A percentile compares a stretch with the other conserved stretches of the same genome.
phyloP scores from a whole-genome alignment of 2,113 vertebrate genomes.

The Phalacrocorax brasilianus region DNA sequence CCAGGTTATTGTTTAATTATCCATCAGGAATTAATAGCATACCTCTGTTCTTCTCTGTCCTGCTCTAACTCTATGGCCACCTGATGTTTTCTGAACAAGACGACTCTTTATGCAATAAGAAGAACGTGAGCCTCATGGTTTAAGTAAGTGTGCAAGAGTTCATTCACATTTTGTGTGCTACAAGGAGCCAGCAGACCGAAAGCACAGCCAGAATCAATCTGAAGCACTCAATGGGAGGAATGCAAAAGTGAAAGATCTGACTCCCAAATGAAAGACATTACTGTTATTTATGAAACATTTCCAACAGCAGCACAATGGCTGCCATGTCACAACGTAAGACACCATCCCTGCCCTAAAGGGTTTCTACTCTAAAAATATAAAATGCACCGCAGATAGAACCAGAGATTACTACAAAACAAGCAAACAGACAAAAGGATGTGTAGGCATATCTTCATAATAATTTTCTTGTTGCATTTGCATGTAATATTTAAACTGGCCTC shows the following conservation, averaged over 20 bases:
- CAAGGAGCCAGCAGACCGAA: background rate
- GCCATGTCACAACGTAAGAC: background rate
- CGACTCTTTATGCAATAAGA: background rate
- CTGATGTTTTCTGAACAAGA: background rate
- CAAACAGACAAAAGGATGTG: background rate
- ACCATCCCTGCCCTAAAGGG: background rate
- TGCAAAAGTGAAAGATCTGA: slow-evolving; percentile 10
- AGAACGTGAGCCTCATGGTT: background rate
- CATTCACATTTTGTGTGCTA: background rate
- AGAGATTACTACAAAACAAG: background rate
- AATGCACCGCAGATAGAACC: background rate
- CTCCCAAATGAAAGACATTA: slow-evolving; percentile 13
- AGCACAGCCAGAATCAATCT: background rate
- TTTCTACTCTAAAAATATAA: background rate
- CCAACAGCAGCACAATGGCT: background rate
- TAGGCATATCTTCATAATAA: background rate
- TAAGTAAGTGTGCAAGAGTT: background rate
- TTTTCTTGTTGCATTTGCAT: background rate
- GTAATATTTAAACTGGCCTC: background rate
- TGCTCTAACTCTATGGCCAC: background rate
- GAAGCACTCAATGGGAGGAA: background rate
- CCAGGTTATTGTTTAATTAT: background rate
- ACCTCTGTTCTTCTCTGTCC: background rate
- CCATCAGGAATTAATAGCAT: background rate
- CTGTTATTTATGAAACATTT: background rate